Percentiles rank a stretch among this genome's conserved stretches.
These are phyloP conservation scores for Parazoanthus swiftii DNA, from an alignment of 92 coral and sea anemone species.

Conservation along the genomic window DNA sequence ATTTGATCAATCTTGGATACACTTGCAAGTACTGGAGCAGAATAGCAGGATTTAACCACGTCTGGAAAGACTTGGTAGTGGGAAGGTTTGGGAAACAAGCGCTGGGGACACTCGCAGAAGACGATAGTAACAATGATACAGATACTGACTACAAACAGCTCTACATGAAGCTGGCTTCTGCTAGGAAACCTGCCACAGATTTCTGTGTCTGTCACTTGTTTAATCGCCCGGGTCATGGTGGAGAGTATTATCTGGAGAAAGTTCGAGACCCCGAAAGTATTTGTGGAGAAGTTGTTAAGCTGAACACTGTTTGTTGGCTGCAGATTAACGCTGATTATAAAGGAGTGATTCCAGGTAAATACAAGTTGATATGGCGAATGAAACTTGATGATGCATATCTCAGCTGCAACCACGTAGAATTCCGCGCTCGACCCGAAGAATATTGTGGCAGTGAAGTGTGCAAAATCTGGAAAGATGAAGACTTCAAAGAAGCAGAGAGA, in stretches of 20 bases:
- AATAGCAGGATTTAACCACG: slow-evolving; percentile 45
- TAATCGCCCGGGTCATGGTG: slow-evolving; percentile 8
- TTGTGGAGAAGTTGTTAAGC: slow-evolving; percentile 61
- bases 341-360: slow-evolving; percentile 68
- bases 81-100: slow-evolving; percentile 60
- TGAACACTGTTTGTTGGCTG: slow-evolving; percentile 71
- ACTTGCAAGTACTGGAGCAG: slow-evolving; percentile 71
- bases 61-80: slow-evolving; percentile 62
- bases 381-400: slow-evolving; percentile 60
- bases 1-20: slow-evolving; percentile 66
- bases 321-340: slow-evolving; percentile 50
- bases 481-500: slow-evolving; percentile 54
- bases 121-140: not conserved
- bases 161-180: slow-evolving; percentile 58
- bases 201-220: slow-evolving; percentile 52
- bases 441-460: slow-evolving; percentile 56
- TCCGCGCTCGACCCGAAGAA: slow-evolving; percentile 62
- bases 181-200: slow-evolving; percentile 55
- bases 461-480: slow-evolving; percentile 63
- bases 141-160: slow-evolving; percentile 49
- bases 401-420: slow-evolving; percentile 60
- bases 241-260: slow-evolving; percentile 52
- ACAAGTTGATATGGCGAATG: slow-evolving; percentile 65
- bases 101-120: not conserved
- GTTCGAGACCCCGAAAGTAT: slow-evolving; percentile 61